phyloP scores from a whole-genome alignment of 2,888 invertebrate genomes.

The Xanthia icteritia region DNA sequence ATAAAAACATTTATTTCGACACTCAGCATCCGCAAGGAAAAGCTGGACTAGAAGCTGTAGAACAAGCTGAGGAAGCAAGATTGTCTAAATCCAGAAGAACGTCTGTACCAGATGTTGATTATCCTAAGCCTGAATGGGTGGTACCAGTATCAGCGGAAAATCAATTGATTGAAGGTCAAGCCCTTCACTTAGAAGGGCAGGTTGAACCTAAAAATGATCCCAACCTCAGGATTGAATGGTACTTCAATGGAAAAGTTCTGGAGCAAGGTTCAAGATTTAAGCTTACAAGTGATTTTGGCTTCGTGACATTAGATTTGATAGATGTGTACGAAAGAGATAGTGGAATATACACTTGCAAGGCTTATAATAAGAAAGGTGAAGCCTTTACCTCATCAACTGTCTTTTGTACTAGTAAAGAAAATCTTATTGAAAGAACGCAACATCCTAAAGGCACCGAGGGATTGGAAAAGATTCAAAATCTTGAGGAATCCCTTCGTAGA shows the following conservation, averaged over 20 bases:
- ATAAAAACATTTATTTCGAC: constrained; percentile 94
- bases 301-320: constrained; percentile 97
- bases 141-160: constrained; percentile 95
- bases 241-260: constrained; percentile 96
- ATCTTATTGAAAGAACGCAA: constrained; percentile 96
- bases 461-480: constrained; percentile 96
- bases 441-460: constrained; percentile 99
- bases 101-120: constrained; percentile 93
- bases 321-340: constrained; percentile 98
- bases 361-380: constrained; percentile 96
- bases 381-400: constrained; percentile 97
- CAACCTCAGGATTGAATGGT: constrained; percentile 97
- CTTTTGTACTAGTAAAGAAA: constrained; percentile 95
- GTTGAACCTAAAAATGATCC: constrained; percentile 98
- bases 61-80: constrained; percentile 96
- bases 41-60: constrained; percentile 96
- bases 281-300: constrained; percentile 98
- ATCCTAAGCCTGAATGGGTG: constrained; percentile 96
- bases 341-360: constrained; percentile 98
- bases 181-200: constrained; percentile 97
- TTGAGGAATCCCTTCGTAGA: constrained; percentile 95
- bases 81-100: constrained; percentile 93
- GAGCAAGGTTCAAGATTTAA: constrained; percentile 97
- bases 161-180: constrained; percentile 94
- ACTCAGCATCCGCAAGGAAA: constrained; percentile 99